These are phyloP conservation scores for Vireo altiloquus DNA, from an alignment of 2,113 vertebrate species.

Conservation along the genomic window DNA sequence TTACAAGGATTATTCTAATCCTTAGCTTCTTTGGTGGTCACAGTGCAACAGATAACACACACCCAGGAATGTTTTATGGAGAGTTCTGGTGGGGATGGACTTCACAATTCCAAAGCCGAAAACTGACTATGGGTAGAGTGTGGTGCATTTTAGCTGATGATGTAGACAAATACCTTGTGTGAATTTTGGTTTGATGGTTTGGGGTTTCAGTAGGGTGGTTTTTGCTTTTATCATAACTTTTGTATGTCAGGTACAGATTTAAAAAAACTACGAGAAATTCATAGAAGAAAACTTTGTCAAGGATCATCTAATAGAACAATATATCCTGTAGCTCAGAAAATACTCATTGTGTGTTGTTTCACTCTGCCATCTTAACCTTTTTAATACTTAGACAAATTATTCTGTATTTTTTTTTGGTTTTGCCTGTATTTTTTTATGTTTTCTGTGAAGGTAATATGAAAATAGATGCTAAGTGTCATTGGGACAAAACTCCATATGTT, in stretches of 20 bases:
- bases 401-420: too few relatives aligned
- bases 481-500: neutral
- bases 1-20: neutral
- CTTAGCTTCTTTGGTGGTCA: neutral
- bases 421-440: neutral
- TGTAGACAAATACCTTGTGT: neutral
- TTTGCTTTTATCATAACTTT: neutral
- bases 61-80: neutral
- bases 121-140: neutral
- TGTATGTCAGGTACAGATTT: neutral
- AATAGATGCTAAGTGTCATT: neutral
- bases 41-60: neutral
- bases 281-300: neutral
- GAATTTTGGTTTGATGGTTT: neutral
- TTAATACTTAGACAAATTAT: neutral
- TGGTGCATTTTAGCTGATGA: neutral
- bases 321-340: neutral
- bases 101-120: neutral
- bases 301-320: neutral
- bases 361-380: neutral
- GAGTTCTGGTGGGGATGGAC: neutral
- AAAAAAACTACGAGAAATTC: neutral
- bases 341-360: neutral
- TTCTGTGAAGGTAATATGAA: neutral
- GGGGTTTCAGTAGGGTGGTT: accelerated